These are phyloP conservation scores for Musca domestica DNA, from an alignment of 1,140 invertebrate genomes.

Conservation along the genomic window DNA sequence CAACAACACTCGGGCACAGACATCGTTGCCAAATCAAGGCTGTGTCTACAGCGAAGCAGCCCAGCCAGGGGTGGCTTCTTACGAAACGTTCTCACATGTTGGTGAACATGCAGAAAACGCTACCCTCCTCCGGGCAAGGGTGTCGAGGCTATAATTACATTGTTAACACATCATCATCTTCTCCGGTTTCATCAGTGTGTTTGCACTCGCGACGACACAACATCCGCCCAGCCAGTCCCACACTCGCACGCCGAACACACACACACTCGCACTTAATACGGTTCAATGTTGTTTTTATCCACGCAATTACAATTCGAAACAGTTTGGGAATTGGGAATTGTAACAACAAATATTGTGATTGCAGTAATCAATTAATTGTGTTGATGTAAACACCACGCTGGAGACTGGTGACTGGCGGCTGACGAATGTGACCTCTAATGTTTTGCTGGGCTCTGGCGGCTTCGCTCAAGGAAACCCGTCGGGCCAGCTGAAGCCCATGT, in stretches of 20 bases:
- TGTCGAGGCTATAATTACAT: slow-evolving; percentile 49
- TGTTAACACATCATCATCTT: slow-evolving; percentile 52
- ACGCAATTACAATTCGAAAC: slow-evolving; percentile 17
- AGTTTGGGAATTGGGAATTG: slow-evolving; percentile 17
- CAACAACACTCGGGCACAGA: not conserved
- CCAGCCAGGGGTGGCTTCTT: slow-evolving; percentile 5
- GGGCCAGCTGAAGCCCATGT: too few relatives aligned
- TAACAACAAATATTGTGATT: slow-evolving; percentile 22
- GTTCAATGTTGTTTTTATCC: not conserved
- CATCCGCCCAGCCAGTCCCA: not conserved
- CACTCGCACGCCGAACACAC: not conserved
- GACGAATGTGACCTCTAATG: too few relatives aligned
- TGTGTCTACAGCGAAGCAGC: too few relatives aligned
- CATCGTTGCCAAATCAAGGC: not conserved
- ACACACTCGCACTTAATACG: not conserved
- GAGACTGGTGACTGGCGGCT: too few relatives aligned
- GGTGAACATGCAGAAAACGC: not conserved
- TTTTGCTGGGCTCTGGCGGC: too few relatives aligned
- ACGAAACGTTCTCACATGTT: slow-evolving; percentile 9
- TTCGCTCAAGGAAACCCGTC: too few relatives aligned
- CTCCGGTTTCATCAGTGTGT: slow-evolving; percentile 29
- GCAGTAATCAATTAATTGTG: slow-evolving; percentile 18
- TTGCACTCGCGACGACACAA: not conserved
- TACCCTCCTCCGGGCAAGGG: slow-evolving; percentile 25
- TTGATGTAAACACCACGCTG: not conserved